A percentile compares a stretch with the other conserved stretches of the same genome.
These are phyloP conservation scores for Scomber japonicus DNA, from an alignment of 2,113 vertebrate genomes.

Conservation along the genomic window DNA sequence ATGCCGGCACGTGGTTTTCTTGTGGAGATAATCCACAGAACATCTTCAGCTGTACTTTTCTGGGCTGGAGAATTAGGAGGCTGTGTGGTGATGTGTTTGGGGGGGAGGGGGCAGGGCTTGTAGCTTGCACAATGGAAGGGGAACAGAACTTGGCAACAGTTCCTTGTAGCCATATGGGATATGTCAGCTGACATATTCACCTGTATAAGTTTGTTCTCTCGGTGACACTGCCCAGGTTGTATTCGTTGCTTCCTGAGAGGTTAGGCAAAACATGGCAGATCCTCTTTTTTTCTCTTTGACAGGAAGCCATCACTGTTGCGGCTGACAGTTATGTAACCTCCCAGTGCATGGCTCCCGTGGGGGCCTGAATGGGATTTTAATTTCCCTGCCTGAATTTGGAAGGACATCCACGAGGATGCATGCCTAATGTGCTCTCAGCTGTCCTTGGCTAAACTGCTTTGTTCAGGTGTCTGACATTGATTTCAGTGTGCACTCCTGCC, in stretches of 20 bases:
- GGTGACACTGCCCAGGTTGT: conserved; percentile 26
- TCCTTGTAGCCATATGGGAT: conserved; percentile 44
- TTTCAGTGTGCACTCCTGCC: conserved; percentile 42
- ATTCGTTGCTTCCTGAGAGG: neutral
- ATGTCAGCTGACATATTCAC: conserved; percentile 49
- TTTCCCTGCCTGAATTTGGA: conserved; percentile 69
- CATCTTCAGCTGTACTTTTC: conserved; percentile 75
- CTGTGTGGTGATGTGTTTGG: neutral
- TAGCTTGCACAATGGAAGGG: conserved; percentile 28
- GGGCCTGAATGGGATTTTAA: conserved; percentile 74
- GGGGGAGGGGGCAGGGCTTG: conserved; percentile 37
- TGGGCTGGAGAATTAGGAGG: conserved; percentile 67
- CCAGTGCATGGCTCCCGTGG: conserved; percentile 45
- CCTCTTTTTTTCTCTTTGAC: conserved; percentile 15
- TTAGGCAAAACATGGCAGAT: conserved; percentile 49
- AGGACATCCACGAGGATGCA: conserved; percentile 63
- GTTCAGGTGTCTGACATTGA: conserved; percentile 66
- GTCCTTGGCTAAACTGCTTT: conserved; percentile 69
- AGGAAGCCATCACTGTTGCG: conserved; percentile 40
- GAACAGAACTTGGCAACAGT: conserved; percentile 38
- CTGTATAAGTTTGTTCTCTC: conserved; percentile 37
- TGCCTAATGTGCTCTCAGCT: conserved; percentile 68
- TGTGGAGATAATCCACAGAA: conserved; percentile 70
- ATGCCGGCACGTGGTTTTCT: conserved; percentile 66
- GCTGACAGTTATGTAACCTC: conserved; percentile 70